Evolutionary conservation across 2,888 invertebrate genomes (phyloP).

Genomic region (Dione vanillae): DNA sequence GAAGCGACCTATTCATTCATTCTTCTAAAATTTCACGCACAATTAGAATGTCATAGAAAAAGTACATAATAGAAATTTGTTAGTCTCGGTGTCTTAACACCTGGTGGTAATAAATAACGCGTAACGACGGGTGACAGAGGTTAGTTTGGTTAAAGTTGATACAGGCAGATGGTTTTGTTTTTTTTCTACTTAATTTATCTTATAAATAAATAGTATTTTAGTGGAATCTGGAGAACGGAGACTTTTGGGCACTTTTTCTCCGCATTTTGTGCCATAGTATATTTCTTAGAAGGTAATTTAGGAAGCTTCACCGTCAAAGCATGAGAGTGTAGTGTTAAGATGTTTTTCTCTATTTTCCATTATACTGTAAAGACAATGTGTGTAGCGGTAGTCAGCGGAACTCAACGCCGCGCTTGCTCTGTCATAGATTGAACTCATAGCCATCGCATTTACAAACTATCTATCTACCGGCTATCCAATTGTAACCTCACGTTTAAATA

Average conservation of each 20-base stretch:
- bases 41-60: slow-evolving; percentile 33
- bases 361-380: too few species aligned
- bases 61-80: slow-evolving; percentile 26
- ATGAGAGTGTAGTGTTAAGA: too few species aligned
- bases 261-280: too few species aligned
- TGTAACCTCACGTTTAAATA: too few species aligned
- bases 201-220: background rate
- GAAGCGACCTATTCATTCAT: slow-evolving; percentile 11
- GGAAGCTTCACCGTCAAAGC: too few species aligned
- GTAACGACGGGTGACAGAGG: slow-evolving; percentile 21
- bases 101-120: slow-evolving; percentile 22
- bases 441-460: too few species aligned
- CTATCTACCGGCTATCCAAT: too few species aligned
- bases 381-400: too few species aligned
- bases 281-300: too few species aligned
- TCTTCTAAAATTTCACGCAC: slow-evolving; percentile 33
- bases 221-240: background rate
- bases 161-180: slow-evolving; percentile 4
- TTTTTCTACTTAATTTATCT: background rate
- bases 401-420: too few species aligned
- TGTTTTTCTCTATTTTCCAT: too few species aligned
- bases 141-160: slow-evolving; percentile 2
- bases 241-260: background rate
- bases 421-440: too few species aligned
- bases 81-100: slow-evolving; percentile 28